A percentile compares a stretch with the other conserved stretches of the same genome.
These are phyloP conservation scores for Carabus problematicus DNA, from an alignment of 2,888 invertebrate genomes.

Conservation along the genomic window DNA sequence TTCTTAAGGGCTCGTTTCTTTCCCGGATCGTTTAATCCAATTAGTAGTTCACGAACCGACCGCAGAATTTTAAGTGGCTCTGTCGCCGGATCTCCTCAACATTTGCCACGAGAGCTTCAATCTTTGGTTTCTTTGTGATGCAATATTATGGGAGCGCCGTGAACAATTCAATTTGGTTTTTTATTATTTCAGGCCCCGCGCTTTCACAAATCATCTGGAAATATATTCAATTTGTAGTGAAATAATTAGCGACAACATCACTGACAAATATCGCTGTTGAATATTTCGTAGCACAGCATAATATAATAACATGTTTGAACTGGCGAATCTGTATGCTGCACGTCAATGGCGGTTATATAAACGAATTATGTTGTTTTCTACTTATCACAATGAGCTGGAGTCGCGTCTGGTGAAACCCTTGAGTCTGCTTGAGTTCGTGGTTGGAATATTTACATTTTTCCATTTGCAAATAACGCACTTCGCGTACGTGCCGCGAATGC, in stretches of 20 bases:
- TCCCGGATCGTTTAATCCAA: constrained; percentile 56
- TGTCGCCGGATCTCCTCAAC: constrained; percentile 19
- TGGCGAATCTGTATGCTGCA: neutral
- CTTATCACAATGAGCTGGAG: constrained; percentile 36
- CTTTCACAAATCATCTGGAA: constrained; percentile 13
- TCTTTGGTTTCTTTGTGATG: constrained; percentile 10
- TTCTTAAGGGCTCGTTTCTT: constrained; percentile 52
- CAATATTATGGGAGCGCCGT: no score
- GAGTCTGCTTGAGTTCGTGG: constrained; percentile 27
- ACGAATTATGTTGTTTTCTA: constrained; percentile 39
- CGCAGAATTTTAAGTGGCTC: constrained; percentile 58
- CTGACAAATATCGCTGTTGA: no score
- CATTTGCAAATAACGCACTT: constrained; percentile 17
- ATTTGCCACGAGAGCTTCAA: constrained; percentile 24
- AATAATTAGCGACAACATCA: no score
- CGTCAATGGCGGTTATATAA: constrained; percentile 13
- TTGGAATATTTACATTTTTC: constrained; percentile 40
- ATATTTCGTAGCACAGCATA: no score
- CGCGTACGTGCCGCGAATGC: constrained; percentile 6
- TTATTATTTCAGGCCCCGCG: neutral
- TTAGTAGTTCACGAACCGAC: constrained; percentile 54
- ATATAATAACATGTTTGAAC: no score
- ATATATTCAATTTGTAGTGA: no score
- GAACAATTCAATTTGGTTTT: constrained; percentile 7
- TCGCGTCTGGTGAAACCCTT: constrained; percentile 15